Conservation (phyloP, 2,888 invertebrate genomes). For the Pseudanteris insignis region DNA sequence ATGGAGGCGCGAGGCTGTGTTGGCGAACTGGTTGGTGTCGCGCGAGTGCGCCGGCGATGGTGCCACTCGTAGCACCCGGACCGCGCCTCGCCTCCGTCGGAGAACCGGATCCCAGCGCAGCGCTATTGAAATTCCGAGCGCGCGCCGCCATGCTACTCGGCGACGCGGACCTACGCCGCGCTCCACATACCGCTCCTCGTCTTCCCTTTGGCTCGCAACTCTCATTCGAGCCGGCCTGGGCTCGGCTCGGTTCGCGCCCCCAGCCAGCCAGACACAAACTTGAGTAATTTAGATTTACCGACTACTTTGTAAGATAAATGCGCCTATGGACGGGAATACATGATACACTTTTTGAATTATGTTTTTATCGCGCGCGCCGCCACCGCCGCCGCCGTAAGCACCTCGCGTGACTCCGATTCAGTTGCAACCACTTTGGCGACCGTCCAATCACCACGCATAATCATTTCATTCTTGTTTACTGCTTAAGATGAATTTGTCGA, state of each 20-base stretch:
- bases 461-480: constrained; percentile 31
- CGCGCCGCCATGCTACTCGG: constrained; percentile 23
- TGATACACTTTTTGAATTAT: constrained; percentile 42
- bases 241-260: constrained; percentile 39
- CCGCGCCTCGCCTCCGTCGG: constrained; percentile 29
- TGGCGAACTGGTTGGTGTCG: constrained; percentile 41
- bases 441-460: constrained; percentile 24
- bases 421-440: constrained; percentile 33
- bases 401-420: constrained; percentile 29
- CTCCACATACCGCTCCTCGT: constrained; percentile 32
- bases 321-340: constrained; percentile 34
- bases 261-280: constrained; percentile 36
- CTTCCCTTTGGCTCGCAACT: constrained; percentile 18
- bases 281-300: constrained; percentile 43
- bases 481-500: constrained; percentile 35
- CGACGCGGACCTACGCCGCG: constrained; percentile 33
- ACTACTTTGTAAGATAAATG: constrained; percentile 42
- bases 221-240: constrained; percentile 33
- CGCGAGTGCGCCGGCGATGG: constrained; percentile 22
- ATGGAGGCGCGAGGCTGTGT: constrained; percentile 23
- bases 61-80: constrained; percentile 38
- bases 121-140: constrained; percentile 57
- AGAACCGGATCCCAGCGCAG: constrained; percentile 57
- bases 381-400: too few relatives aligned
- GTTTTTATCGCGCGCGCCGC: constrained; percentile 24